Evolutionary conservation across 30 jellyfish, hydroid and myxozoan genomes (phyloP), one percentile per base, ranked within the genome.

Genomic region (Aurelia coerulea): DNA sequence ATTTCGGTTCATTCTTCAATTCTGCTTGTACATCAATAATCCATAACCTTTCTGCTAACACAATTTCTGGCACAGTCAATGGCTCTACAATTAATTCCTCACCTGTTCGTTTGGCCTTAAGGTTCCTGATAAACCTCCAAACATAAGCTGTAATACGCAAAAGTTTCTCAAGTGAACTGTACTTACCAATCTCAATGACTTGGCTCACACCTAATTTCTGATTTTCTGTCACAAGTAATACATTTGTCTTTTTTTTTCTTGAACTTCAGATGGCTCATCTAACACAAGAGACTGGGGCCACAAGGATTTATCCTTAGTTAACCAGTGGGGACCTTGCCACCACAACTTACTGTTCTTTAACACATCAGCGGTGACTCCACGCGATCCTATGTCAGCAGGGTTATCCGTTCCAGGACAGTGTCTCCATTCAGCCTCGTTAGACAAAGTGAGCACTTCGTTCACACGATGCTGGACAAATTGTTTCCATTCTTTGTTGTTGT

Each of bases 361-460:
- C 14, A 10, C 51, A 10, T 19, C 33, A 2, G 80, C 89, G 3
- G 60, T 58, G 19, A 46, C 69, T 58, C 80, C 89, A 19, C 80
- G 15, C 4, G 89, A 78, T 17, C 80, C 80, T 58, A 62, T 58
- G 62, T 85, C 92, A 23, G 95, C 95, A 41, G 95, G 84, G 85
- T 85, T 85, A 13, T 29, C 54, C 51, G 34, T 65, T 15, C 80
- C 83, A 8, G 92, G 56, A 8, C 23, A 62, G 34, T 85, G 83
- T 11, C 49, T 39, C 93, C 95, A 58, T 3, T 78, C 82, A 10
- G 35, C 72, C 54, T 49, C 39, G 16, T 42, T 77, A 23, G 95
- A 53, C 12, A n/a, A 33, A 14, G 19, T 14, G 16, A 37, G 19
- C 49, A 13, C 39, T 51, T 46, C 84, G 32, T 54, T 74, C 71